Base-by-base conservation (phyloP, 2,797 vertebrate genomes). In the Lindbergichthys nudifrons region DNA sequence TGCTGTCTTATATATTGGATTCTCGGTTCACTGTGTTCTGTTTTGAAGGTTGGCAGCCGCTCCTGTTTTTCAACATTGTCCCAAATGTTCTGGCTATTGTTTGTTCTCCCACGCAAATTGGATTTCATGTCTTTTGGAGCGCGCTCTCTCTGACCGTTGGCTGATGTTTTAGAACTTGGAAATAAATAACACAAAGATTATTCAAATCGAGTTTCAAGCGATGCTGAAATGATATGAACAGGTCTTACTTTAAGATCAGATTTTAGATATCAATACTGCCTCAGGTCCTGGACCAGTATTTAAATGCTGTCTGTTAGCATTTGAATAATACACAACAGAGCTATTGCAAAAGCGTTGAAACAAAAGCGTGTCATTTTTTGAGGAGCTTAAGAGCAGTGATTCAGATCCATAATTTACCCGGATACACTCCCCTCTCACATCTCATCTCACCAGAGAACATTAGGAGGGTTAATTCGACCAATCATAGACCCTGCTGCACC, bases 391-490 rank as follows among this genome's bases (percentile, higher is more conserved):
- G 59, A 66, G 59, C 65, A 64, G 56, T 39, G 50, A 75, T 42
- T 58, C 48, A 48, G 53, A 30, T 16, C 50, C 43, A 52, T 74
- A 79, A 80, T 70, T 52, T 61, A 56, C 23, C 61, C 21, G 46
- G 75, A 85, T 64, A 66, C 72, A 65, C 70, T 78, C 56, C 61
- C 61, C 69, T 80, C 71, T 81, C 74, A 79, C 72, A 71, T 87
- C 71, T 81, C 73, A 72, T 65, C 51, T 82, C 79, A 85, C 65
- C 52, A 65, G 53, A 75, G 74, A 88, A 75, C 77, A 78, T 80
- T 75, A 74, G 54, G 45, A 79, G 74, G 80, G 79, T 87, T 82
- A 81, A 69, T 84, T 78, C 78, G 81, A 88, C 84, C 87, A 88
- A 85, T 85, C 85, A 65, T 50, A 88, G 81, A 85, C 65, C 74